Conservation (phyloP, 1,140 invertebrate species). For the Pseudomyrmex flavicornis region DNA sequence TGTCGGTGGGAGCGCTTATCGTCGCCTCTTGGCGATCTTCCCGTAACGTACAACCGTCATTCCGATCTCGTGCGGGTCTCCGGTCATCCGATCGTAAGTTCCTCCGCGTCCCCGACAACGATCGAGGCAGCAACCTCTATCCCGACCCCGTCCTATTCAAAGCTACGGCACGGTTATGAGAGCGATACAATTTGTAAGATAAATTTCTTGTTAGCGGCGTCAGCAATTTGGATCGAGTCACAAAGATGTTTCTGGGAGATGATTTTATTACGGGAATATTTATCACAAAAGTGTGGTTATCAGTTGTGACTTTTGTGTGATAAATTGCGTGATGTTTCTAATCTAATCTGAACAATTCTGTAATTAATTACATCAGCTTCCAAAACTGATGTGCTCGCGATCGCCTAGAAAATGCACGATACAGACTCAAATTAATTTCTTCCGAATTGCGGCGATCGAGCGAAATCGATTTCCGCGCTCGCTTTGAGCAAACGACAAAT, state of each 20-base stretch:
- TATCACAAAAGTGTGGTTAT: neutral
- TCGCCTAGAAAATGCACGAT: too few species aligned
- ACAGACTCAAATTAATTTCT: constrained; percentile 35
- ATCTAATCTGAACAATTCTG: neutral
- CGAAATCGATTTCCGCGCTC: constrained; percentile 52
- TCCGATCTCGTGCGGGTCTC: constrained; percentile 43
- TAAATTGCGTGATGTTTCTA: neutral
- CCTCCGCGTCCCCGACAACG: constrained; percentile 30
- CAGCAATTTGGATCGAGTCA: constrained; percentile 25
- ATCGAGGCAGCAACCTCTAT: constrained; percentile 47
- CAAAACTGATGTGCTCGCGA: neutral
- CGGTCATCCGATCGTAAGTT: constrained; percentile 49
- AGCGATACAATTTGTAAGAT: constrained; percentile 52
- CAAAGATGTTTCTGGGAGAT: neutral
- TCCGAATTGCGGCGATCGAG: constrained; percentile 45
- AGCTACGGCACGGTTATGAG: constrained; percentile 12
- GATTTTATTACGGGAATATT: neutral
- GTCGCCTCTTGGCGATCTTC: constrained; percentile 43
- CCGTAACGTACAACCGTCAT: constrained; percentile 28
- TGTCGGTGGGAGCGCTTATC: constrained; percentile 38
- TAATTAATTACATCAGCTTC: neutral
- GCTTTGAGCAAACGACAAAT: constrained; percentile 61
- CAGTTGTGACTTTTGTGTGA: neutral
- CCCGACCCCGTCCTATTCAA: neutral
- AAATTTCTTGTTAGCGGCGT: constrained; percentile 44